Base-by-base conservation (phyloP, 2,888 invertebrate species). In the Helobdella robusta region DNA sequence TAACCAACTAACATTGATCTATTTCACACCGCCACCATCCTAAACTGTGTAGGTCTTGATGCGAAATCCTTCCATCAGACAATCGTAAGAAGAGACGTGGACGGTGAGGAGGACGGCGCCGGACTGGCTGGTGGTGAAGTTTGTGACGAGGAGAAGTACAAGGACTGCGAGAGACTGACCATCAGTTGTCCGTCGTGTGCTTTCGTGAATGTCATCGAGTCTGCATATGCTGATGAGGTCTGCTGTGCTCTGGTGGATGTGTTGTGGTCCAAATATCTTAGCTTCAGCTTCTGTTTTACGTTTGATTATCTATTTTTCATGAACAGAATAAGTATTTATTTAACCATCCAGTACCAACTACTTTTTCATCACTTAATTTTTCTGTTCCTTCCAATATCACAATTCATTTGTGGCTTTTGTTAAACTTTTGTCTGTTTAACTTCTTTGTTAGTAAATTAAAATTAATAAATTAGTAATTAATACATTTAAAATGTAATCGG, bases 141-240 rank as follows among this genome's bases (percentile, higher is more conserved):
- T 34, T 73, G 74, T 28, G 82, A 83, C 66, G 83, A 83, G 54
- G 84, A 84, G 65, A 80, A 81, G 61, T 85, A 80, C 73, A 81
- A 79, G 67, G 80, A 83, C 70, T 85, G 85, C 74, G 79, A 81
- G 40, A 77, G 75, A 48, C 86, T 90, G 68, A 83, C 82, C 64
- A 87, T 89, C 73, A 80, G 80, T 30, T 83, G 84, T 73, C 80
- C 78, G 3, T 78, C 52, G 15, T 72, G 72, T 46, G 77, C 75
- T 64, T 67, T 64, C 18, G 61, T 66, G 25, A 68, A 74, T 67
- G 75, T 81, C 48, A 74, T 84, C 62, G 83, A 82, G 30, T 25
- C 62, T 25, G 28, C 62, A 23, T 60, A 40, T 15, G 15, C 30
- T 28, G n/a, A 20, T 20, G 18, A 28, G 35, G 60, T 35, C 11